These are phyloP conservation scores for Leucosticte australis DNA, from an alignment of 2,113 vertebrate species.

Conservation along the genomic window DNA sequence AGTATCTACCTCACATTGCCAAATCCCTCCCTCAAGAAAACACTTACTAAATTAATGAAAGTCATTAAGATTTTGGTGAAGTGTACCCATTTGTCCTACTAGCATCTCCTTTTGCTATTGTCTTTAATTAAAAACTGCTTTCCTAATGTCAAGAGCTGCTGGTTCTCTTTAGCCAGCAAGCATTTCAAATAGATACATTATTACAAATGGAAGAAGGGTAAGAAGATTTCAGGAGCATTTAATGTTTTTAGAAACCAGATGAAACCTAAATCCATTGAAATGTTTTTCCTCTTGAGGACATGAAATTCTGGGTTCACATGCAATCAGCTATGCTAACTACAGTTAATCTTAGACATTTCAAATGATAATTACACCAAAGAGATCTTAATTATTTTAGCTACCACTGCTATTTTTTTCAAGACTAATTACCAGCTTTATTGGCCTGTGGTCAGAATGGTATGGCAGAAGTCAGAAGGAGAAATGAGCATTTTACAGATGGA, in stretches of 20 bases:
- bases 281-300: neutral
- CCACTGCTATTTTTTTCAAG: slow-evolving; percentile 27
- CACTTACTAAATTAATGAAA: neutral
- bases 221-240: neutral
- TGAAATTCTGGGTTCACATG: neutral
- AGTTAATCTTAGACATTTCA: neutral
- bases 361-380: neutral
- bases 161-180: neutral
- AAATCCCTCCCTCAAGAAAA: neutral
- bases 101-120: neutral
- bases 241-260: neutral
- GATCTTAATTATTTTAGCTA: slow-evolving; percentile 22
- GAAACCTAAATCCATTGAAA: neutral
- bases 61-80: neutral
- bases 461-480: slow-evolving; percentile 58
- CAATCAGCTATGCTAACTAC: neutral
- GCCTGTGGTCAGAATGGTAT: slow-evolving; percentile 35
- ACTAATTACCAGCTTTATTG: slow-evolving; percentile 47
- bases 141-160: neutral
- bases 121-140: neutral
- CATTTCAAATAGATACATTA: neutral
- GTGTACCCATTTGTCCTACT: neutral
- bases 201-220: neutral
- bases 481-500: slow-evolving; percentile 54
- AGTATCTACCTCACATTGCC: neutral